phyloP scores from a whole-genome alignment of 1,140 invertebrate genomes.

The Tribolium castaneum region DNA sequence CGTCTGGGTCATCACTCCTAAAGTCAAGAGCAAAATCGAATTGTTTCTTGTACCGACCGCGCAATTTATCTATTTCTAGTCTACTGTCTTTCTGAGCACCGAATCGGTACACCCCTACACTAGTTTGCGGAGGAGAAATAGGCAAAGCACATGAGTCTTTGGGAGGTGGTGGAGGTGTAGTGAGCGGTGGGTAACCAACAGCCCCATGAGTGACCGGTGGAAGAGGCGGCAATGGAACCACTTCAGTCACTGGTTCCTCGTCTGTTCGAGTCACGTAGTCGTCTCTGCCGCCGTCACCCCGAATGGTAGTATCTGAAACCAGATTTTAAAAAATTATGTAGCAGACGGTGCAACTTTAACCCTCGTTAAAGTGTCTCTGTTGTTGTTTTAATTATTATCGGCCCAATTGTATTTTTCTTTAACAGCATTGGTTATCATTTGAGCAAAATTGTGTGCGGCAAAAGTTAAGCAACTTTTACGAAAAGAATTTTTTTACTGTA shows the following conservation, averaged over 20 bases:
- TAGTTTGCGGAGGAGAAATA: conserved; percentile 45
- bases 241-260: conserved; percentile 3
- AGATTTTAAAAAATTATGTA: no score
- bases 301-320: conserved; percentile 33
- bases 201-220: conserved; percentile 23
- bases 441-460: no score
- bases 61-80: conserved; percentile 75
- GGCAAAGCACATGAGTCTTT: conserved; percentile 53
- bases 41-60: conserved; percentile 72
- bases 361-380: no score
- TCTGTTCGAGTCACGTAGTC: neutral
- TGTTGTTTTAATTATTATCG: no score
- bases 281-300: conserved; percentile 59
- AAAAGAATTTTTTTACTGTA: no score
- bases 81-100: conserved; percentile 71
- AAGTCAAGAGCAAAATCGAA: conserved; percentile 86
- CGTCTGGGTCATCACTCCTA: conserved; percentile 80
- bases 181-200: conserved; percentile 9
- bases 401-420: no score
- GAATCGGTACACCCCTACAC: conserved; percentile 35
- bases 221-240: conserved; percentile 1
- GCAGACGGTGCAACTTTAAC: no score
- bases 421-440: no score
- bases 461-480: no score
- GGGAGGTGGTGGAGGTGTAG: conserved; percentile 44